These are phyloP conservation scores for Ctenochaetus hawaiiensis DNA, from an alignment of 2,797 vertebrate species.

Conservation along the genomic window DNA sequence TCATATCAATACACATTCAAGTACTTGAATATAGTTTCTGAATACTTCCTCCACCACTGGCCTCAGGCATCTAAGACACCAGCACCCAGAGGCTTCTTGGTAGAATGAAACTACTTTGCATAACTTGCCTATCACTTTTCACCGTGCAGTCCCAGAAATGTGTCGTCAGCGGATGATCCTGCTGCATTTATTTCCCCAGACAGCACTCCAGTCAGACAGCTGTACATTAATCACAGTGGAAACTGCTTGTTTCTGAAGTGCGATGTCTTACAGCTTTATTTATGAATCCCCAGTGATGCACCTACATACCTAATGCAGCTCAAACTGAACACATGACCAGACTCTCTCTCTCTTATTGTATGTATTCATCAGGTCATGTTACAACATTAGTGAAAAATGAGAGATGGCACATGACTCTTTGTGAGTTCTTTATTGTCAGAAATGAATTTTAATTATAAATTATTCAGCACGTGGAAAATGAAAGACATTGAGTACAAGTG, in stretches of 20 bases:
- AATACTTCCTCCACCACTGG: neutral
- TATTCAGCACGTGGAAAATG: neutral
- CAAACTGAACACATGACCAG: neutral
- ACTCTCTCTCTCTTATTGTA: constrained; percentile 19
- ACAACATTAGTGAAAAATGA: constrained; percentile 42
- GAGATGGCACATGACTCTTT: constrained; percentile 18
- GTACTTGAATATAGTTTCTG: neutral
- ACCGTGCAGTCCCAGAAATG: constrained; percentile 10
- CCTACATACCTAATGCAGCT: constrained; percentile 12
- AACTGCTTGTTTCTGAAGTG: constrained; percentile 38
- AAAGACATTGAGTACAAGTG: constrained; percentile 18
- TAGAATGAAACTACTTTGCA: neutral
- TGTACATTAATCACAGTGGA: constrained; percentile 48
- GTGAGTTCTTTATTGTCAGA: constrained; percentile 41
- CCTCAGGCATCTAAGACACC: neutral
- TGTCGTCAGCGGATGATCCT: neutral
- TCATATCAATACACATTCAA: no score
- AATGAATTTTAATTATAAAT: constrained; percentile 31
- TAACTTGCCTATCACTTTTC: constrained; percentile 11
- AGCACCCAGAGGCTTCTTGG: neutral
- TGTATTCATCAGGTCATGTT: constrained; percentile 46
- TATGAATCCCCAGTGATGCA: constrained; percentile 36
- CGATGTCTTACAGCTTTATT: constrained; percentile 45
- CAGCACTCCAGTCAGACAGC: constrained; percentile 7
- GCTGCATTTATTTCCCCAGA: constrained; percentile 57